These are phyloP conservation scores for Acanthurus tractus DNA, from an alignment of 2,797 vertebrate species.

Conservation along the genomic window DNA sequence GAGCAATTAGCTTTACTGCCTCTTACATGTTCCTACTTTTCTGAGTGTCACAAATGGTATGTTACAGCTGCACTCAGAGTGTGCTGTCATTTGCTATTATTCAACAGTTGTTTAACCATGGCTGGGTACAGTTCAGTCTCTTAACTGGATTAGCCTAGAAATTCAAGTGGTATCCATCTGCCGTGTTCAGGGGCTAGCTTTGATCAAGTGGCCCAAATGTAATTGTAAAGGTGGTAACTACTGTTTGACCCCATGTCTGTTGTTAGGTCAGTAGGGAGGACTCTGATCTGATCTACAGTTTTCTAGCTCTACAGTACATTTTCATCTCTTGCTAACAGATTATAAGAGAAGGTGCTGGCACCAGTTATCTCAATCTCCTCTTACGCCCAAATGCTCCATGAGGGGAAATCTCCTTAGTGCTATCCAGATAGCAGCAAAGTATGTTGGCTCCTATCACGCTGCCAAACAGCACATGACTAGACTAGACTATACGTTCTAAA, in stretches of 20 bases:
- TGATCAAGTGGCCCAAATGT: conserved; percentile 8
- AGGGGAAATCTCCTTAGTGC: conserved; percentile 60
- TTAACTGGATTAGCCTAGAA: conserved; percentile 65
- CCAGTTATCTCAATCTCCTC: conserved; percentile 36
- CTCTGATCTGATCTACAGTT: conserved; percentile 32
- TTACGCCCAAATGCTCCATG: conserved; percentile 48
- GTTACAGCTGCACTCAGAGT: background rate
- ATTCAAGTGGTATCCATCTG: conserved; percentile 44
- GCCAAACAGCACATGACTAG: conserved; percentile 53
- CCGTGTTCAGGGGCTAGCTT: conserved; percentile 2
- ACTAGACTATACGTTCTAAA: conserved; percentile 61
- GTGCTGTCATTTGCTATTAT: conserved; percentile 16
- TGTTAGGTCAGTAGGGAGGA: conserved; percentile 36
- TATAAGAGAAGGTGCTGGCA: conserved; percentile 19
- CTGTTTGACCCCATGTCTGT: conserved; percentile 8
- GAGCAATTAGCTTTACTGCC: background rate
- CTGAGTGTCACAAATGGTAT: background rate
- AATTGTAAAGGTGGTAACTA: conserved; percentile 12
- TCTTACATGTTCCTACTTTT: background rate
- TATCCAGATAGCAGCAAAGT: conserved; percentile 45
- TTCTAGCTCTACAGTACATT: conserved; percentile 17
- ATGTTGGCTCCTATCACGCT: conserved; percentile 38
- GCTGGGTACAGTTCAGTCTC: conserved; percentile 11
- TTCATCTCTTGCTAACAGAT: conserved; percentile 44
- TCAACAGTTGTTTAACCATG: conserved; percentile 35